Evolutionary conservation across 2,888 invertebrate species (phyloP).

Genomic region (Acrobasis suavella): DNA sequence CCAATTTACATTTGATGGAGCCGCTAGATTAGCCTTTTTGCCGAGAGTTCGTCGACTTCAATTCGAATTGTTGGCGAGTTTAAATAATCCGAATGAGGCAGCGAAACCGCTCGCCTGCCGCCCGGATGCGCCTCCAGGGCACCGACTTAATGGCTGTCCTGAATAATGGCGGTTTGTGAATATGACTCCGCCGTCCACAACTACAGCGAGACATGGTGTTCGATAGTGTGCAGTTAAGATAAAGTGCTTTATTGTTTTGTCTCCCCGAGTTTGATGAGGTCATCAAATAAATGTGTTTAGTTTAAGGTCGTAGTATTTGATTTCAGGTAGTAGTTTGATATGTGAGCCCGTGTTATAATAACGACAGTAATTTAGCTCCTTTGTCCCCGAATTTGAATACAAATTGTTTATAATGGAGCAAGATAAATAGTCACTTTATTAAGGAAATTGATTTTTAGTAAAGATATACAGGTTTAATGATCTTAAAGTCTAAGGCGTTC

Average conservation of each 20-base stretch:
- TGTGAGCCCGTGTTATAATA: neutral
- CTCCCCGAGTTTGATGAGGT: neutral
- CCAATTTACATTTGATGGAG: conserved; percentile 50
- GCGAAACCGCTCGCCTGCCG: neutral
- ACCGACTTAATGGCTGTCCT: neutral
- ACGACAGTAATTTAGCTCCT: too few relatives aligned
- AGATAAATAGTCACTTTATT: too few relatives aligned
- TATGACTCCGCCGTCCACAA: neutral
- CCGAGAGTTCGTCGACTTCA: conserved; percentile 37
- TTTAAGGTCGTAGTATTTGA: neutral
- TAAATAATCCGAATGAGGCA: conserved; percentile 16
- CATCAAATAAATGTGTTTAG: neutral
- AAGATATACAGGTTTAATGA: too few relatives aligned
- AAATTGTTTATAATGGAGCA: too few relatives aligned
- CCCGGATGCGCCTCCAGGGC: neutral
- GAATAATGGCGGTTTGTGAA: neutral
- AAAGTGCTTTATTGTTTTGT: conserved; percentile 1
- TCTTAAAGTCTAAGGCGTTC: too few relatives aligned
- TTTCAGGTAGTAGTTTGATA: neutral
- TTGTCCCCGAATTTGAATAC: too few relatives aligned
- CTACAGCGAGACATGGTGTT: neutral
- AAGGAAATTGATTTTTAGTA: too few relatives aligned
- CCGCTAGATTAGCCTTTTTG: conserved; percentile 45
- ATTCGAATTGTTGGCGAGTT: conserved; percentile 18
- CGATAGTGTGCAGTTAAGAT: conserved; percentile 1